Conservation (phyloP, 2,888 invertebrate genomes). For the Sesia apiformis region DNA sequence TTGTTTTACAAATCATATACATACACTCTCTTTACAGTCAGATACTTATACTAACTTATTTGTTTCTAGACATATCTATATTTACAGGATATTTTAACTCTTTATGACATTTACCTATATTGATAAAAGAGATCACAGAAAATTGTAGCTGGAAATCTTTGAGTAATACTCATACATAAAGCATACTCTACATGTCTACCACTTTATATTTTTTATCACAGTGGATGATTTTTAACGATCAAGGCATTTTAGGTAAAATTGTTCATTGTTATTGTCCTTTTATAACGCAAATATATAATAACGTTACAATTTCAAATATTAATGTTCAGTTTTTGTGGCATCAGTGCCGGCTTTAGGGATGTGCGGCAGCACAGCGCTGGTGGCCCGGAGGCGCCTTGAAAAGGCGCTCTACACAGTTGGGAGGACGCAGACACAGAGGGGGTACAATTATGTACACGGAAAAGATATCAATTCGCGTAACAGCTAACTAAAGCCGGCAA, state of each 20-base stretch:
- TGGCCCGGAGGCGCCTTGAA: too few relatives aligned
- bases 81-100: conserved; percentile 59
- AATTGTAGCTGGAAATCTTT: conserved; percentile 75
- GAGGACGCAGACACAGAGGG: too few relatives aligned
- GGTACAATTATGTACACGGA: too few relatives aligned
- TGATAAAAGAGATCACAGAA: conserved; percentile 76
- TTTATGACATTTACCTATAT: conserved; percentile 65
- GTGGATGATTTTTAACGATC: conserved; percentile 49
- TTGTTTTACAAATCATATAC: conserved; percentile 71
- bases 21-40: conserved; percentile 70
- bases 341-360: too few relatives aligned
- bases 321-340: too few relatives aligned
- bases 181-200: background rate
- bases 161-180: conserved; percentile 27
- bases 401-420: too few relatives aligned
- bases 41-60: conserved; percentile 45
- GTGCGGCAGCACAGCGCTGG: too few relatives aligned
- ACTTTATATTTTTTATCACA: conserved; percentile 65
- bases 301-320: conserved; percentile 12
- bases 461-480: too few relatives aligned
- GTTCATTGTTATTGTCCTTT: conserved; percentile 55
- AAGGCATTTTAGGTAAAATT: conserved; percentile 52
- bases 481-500: too few relatives aligned
- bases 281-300: conserved; percentile 4
- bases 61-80: conserved; percentile 36